Percentiles rank a stretch among this genome's conserved stretches.
These are phyloP conservation scores for Palythoa caribaeorum DNA, from an alignment of 92 coral and sea anemone genomes.

Conservation along the genomic window DNA sequence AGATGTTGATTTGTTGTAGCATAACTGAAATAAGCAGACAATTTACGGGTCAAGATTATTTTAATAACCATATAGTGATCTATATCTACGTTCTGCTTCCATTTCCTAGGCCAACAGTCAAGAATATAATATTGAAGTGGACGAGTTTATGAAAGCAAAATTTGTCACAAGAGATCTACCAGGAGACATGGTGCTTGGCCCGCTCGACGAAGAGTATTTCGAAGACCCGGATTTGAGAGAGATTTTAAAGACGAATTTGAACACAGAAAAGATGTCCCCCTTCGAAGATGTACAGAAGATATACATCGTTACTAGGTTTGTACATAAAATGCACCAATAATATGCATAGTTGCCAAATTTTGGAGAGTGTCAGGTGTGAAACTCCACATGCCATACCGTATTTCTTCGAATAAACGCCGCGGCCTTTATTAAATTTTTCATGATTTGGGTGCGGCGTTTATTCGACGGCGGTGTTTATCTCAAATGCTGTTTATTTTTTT, in stretches of 20 bases:
- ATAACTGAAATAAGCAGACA: neutral
- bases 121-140: constrained; percentile 20
- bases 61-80: neutral
- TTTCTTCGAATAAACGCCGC: no score
- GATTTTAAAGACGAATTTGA: neutral
- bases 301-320: constrained; percentile 48
- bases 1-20: no score
- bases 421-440: no score
- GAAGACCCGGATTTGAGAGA: constrained; percentile 37
- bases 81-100: neutral
- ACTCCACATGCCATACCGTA: no score
- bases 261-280: constrained; percentile 29
- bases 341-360: neutral
- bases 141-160: neutral
- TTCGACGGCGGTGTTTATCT: no score
- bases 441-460: no score
- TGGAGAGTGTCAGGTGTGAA: no score
- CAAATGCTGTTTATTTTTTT: no score
- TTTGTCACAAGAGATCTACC: neutral
- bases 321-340: neutral
- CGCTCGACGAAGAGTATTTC: constrained; percentile 31
- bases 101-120: neutral
- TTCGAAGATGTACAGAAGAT: constrained; percentile 18
- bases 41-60: neutral
- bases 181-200: constrained; percentile 30